Percentiles rank a stretch among this genome's conserved stretches.
Conservation (phyloP, 2,888 invertebrate genomes). For the Emmelina monodactyla region DNA sequence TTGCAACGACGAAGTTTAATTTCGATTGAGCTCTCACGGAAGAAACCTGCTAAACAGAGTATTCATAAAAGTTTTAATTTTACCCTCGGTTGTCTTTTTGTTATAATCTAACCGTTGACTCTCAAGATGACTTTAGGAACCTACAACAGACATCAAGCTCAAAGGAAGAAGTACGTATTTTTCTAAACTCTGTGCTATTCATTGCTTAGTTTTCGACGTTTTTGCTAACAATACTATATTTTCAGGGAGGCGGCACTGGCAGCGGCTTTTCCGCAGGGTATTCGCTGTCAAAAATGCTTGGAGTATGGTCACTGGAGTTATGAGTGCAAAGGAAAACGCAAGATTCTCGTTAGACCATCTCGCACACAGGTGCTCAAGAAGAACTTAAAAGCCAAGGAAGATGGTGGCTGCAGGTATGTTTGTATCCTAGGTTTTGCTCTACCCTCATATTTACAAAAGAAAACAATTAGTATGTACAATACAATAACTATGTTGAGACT, state of each 20-base stretch:
- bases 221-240: conserved; percentile 13
- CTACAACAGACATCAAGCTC: conserved; percentile 55
- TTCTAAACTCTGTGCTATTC: conserved; percentile 8
- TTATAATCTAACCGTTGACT: background rate
- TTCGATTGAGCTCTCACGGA: too few species aligned
- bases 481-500: too few species aligned
- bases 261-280: conserved; percentile 75
- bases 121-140: conserved; percentile 52
- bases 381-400: conserved; percentile 49
- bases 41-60: too few species aligned
- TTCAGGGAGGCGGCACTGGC: conserved; percentile 67
- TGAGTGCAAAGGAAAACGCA: conserved; percentile 90
- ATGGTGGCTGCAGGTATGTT: conserved; percentile 45
- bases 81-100: background rate
- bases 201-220: conserved; percentile 6
- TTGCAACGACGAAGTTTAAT: too few species aligned
- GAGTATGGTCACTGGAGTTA: conserved; percentile 96
- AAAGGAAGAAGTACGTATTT: conserved; percentile 43
- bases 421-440: too few species aligned
- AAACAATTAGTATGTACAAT: too few species aligned
- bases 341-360: conserved; percentile 84
- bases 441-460: too few species aligned
- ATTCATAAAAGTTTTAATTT: too few species aligned
- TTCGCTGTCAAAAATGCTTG: conserved; percentile 91
- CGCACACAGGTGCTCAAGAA: conserved; percentile 82